phyloP scores from a whole-genome alignment of 1,140 invertebrate genomes.

The Druon quercuslanigerum region DNA sequence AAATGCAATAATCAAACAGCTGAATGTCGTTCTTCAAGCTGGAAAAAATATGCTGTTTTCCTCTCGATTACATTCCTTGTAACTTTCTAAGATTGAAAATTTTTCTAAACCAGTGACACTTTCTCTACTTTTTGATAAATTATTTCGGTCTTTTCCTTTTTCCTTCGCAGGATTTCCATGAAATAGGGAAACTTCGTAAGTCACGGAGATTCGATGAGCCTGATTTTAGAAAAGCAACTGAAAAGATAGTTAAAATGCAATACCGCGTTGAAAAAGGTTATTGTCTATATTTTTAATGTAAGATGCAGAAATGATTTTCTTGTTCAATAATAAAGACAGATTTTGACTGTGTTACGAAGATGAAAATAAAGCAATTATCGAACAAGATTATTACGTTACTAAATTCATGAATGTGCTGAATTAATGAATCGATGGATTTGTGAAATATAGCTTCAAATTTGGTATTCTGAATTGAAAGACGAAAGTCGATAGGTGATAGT shows the following conservation, averaged over 20 bases:
- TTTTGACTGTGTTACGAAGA: no score
- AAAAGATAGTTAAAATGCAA: neutral
- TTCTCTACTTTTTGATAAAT: conserved; percentile 19
- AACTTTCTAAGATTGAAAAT: neutral
- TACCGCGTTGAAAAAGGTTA: no score
- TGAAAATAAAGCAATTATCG: no score
- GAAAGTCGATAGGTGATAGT: no score
- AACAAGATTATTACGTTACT: no score
- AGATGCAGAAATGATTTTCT: no score
- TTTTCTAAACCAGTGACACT: conserved; percentile 2
- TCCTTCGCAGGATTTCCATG: conserved; percentile 21
- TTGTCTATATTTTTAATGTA: no score
- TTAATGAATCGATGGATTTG: no score
- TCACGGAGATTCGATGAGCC: conserved; percentile 22
- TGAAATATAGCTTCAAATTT: no score
- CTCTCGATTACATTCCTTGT: conserved; percentile 17
- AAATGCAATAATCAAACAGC: neutral
- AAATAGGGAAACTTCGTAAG: neutral
- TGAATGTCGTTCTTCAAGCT: neutral
- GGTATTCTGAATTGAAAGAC: no score
- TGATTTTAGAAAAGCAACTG: neutral
- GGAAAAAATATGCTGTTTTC: neutral
- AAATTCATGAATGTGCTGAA: no score
- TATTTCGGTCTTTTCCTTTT: conserved; percentile 9
- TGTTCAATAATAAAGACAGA: no score